Percentiles rank a stretch among this genome's conserved stretches.
Evolutionary conservation across 2,113 vertebrate species (phyloP).

Genomic region (Rhabdomys dilectus): DNA sequence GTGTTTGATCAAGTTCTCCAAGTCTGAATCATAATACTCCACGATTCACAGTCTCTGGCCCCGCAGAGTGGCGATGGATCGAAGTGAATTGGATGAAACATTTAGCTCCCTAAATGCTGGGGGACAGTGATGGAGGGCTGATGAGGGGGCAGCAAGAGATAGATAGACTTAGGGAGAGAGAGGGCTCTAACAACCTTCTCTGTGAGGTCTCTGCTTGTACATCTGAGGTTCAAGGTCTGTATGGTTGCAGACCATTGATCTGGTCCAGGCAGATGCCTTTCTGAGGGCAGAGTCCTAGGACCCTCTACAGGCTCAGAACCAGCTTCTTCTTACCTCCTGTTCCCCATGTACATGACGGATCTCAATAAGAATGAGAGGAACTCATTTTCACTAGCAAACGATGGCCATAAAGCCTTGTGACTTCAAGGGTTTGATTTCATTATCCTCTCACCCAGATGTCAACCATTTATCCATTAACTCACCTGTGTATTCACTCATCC

Average conservation of each 20-base stretch:
- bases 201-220: neutral
- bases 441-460: neutral
- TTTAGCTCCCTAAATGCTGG: neutral
- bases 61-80: neutral
- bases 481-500: neutral
- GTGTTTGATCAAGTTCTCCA: constrained; percentile 98
- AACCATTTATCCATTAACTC: neutral
- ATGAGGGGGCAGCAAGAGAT: neutral
- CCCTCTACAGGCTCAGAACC: neutral
- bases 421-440: neutral
- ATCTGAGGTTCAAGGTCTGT: neutral
- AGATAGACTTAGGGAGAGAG: neutral
- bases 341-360: neutral
- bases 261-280: too few relatives aligned
- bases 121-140: neutral
- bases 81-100: too few relatives aligned
- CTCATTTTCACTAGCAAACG: neutral
- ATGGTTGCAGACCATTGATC: neutral
- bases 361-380: neutral
- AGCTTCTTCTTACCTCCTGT: neutral
- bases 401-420: fast-evolving
- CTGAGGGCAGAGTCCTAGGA: neutral
- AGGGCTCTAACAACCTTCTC: neutral
- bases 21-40: constrained; percentile 78
- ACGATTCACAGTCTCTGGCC: neutral